Evolutionary conservation across 2,113 vertebrate species (phyloP).

Genomic region (Onychostruthus taczanowskii): DNA sequence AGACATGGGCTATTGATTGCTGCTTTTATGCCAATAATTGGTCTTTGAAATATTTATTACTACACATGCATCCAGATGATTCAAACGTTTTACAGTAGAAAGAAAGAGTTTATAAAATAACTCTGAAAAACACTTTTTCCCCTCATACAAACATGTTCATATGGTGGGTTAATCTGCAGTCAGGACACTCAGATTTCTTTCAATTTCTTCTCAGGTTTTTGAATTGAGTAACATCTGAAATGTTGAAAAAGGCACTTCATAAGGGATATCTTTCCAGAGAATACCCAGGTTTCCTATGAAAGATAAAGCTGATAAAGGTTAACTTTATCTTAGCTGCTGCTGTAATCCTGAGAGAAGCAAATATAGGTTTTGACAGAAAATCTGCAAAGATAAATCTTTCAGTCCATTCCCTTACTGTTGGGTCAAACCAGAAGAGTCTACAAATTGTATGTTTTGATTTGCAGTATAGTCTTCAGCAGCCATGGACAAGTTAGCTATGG

Average conservation of each 20-base stretch:
- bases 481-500: neutral
- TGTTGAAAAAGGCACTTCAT: neutral
- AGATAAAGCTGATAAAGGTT: neutral
- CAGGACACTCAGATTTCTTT: neutral
- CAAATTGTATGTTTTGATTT: neutral
- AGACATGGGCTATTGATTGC: neutral
- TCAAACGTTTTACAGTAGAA: neutral
- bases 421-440: fast-evolving
- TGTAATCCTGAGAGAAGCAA: neutral
- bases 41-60: neutral
- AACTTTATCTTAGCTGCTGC: neutral
- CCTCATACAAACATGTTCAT: neutral
- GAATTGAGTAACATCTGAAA: neutral
- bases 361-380: neutral
- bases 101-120: neutral
- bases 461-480: neutral
- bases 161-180: neutral
- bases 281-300: neutral
- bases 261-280: neutral
- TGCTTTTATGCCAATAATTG: neutral
- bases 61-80: neutral
- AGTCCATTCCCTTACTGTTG: neutral
- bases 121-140: neutral
- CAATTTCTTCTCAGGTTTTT: neutral
- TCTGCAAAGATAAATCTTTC: neutral